Evolutionary conservation across 2,888 invertebrate genomes (phyloP).

Genomic region (Augiades crinisus): DNA sequence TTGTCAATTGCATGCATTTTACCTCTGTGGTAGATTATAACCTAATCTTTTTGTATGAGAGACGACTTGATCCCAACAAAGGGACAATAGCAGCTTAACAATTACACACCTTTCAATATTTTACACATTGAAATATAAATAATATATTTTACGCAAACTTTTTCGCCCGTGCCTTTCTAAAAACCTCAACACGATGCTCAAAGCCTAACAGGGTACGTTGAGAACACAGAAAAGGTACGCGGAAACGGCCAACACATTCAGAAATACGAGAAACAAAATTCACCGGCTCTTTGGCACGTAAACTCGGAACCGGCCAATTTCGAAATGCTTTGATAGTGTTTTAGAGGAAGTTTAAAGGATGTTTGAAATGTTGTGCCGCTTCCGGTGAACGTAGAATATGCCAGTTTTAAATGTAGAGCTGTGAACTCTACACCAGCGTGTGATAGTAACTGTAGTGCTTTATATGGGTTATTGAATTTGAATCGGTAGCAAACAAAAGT

Average conservation of each 20-base stretch:
- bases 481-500: no score
- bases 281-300: constrained; percentile 2
- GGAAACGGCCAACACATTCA: constrained; percentile 9
- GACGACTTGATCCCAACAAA: no score
- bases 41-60: no score
- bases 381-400: neutral
- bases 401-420: neutral
- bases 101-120: no score
- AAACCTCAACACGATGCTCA: neutral
- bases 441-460: no score
- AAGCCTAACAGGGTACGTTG: neutral
- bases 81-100: no score
- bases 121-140: no score
- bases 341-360: constrained; percentile 8
- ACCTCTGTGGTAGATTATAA: no score
- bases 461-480: no score
- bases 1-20: no score
- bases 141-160: no score
- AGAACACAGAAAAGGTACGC: neutral
- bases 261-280: constrained; percentile 6
- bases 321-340: constrained; percentile 8
- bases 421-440: no score
- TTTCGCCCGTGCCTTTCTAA: constrained; percentile 2
- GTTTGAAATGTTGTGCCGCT: constrained; percentile 2
- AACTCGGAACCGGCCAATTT: neutral